These are phyloP conservation scores for Nipponacmea schrenckii DNA, from an alignment of 2,888 invertebrate species.

Conservation along the genomic window DNA sequence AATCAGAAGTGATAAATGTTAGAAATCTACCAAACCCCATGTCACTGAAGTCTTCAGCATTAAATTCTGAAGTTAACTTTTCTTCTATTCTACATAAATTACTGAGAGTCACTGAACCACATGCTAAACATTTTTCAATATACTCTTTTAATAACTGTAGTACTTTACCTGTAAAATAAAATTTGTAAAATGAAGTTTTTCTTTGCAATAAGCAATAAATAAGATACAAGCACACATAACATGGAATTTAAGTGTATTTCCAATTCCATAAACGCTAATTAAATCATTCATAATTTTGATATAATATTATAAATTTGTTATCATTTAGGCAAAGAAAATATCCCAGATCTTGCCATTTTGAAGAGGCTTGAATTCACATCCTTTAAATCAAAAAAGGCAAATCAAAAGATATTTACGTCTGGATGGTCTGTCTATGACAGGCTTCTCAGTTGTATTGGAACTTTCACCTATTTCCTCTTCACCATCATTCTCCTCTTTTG, in stretches of 20 bases:
- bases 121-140: conserved; percentile 53
- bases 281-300: too few relatives aligned
- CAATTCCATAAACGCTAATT: too few relatives aligned
- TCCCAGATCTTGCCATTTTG: too few relatives aligned
- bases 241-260: not conserved
- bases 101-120: conserved; percentile 51
- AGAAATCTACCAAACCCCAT: conserved; percentile 60
- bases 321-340: too few relatives aligned
- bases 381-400: too few relatives aligned
- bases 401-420: not conserved
- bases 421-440: not conserved
- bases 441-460: not conserved
- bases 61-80: conserved; percentile 57
- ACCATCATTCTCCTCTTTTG: conserved; percentile 19
- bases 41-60: conserved; percentile 46
- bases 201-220: too few relatives aligned
- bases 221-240: too few relatives aligned
- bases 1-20: conserved; percentile 48
- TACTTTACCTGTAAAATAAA: conserved; percentile 43
- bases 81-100: conserved; percentile 59
- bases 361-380: too few relatives aligned
- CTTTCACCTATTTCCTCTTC: conserved; percentile 15
- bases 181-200: too few relatives aligned
- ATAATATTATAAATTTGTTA: too few relatives aligned
- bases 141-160: conserved; percentile 49